Evolutionary conservation across 2,888 invertebrate genomes (phyloP), one percentile per base, ranked within the genome.

Genomic region (Selenia dentaria): DNA sequence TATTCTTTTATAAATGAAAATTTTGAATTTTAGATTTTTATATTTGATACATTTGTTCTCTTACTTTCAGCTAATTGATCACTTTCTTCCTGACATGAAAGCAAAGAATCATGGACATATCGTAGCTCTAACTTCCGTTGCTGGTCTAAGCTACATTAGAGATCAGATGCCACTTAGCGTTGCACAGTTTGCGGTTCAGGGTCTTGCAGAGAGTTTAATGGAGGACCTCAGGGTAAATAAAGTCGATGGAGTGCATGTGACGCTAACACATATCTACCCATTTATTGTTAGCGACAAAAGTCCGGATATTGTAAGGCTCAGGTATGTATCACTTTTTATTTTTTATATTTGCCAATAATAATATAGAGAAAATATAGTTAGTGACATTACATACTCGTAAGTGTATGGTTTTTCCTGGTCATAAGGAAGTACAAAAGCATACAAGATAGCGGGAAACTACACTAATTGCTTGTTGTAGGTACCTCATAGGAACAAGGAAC

Each of bases 171-270:
- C 93, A 0, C 74, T 93, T 8, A 92, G 93, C 44, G 92, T 93
- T 0, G 92, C 93, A 0, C 94, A 94, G 74, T 94, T 94, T 72
- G 94, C 94, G 9, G 92, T 94, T 0, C 92, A 93, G 65, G 94
- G 94, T 2, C 77, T 94, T 22, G 92, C 93, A 0, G 93, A 94
- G 62, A 92, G 93, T 0, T 72, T 94, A 2, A 91, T 92, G 65
- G 92, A 92, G 57, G 93, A 94, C 57, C 74, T 94, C 0, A 85
- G 93, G 25, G 86, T 92, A 26, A 87, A 90, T 18, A 92, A 92
- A 54, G 81, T 83, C 36, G 81, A 91, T 57, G 91, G 92, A 42
- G 92, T 94, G 0, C 83, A 92, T 63, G 90, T 93, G 8, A 93
- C 93, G 1, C 77, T 94, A 2, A 89, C 89, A 12, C 93, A 93